Conservation (phyloP, 2,797 vertebrate species). For the Myioborus miniatus region DNA sequence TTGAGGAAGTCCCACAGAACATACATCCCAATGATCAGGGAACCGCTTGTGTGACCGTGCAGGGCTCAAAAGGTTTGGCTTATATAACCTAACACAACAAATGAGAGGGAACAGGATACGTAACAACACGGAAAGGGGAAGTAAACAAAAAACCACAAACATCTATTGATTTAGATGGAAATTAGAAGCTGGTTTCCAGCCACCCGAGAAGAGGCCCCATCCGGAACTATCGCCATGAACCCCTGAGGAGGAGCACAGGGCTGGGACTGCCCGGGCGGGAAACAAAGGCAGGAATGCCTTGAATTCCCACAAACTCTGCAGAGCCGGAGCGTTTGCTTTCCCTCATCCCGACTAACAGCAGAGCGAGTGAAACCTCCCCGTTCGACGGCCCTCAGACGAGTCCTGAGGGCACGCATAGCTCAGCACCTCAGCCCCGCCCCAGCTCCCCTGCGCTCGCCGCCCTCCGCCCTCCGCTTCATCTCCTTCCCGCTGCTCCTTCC, state of each 20-base stretch:
- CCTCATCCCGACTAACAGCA: neutral
- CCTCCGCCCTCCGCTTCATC: neutral
- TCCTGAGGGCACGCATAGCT: neutral
- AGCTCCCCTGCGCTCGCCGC: neutral
- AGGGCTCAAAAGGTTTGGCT: neutral
- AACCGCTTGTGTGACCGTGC: accelerated
- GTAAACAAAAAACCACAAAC: neutral
- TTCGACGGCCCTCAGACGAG: neutral
- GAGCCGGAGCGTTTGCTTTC: neutral
- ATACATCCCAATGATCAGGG: accelerated
- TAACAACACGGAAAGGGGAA: neutral
- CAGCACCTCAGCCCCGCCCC: neutral
- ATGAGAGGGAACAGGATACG: neutral
- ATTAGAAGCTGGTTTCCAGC: neutral
- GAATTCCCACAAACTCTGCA: neutral
- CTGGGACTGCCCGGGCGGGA: no score
- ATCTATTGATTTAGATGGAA: neutral
- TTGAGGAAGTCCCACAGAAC: accelerated
- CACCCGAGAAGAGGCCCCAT: neutral
- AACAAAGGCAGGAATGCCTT: neutral
- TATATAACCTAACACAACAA: neutral
- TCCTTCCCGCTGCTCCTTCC: neutral
- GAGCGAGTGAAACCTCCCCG: no score
- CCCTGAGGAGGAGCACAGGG: neutral
- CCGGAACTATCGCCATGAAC: neutral